Conservation (phyloP, 64 coral and sea anemone genomes). For the Montipora sp. region DNA sequence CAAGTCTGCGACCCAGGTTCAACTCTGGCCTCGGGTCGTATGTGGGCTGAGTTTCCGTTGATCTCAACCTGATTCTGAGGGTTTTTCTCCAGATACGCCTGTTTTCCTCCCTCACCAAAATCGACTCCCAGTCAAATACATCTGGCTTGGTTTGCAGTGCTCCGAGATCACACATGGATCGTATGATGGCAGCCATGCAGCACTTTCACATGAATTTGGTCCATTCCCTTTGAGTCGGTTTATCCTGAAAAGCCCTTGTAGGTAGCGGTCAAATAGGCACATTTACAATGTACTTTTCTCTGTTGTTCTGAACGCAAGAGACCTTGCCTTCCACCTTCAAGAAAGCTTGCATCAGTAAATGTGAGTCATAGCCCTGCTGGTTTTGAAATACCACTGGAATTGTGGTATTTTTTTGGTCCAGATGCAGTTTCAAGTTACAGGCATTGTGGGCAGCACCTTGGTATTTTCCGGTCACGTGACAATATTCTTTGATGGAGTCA, state of each 20-base stretch:
- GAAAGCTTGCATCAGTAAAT: not conserved
- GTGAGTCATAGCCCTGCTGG: not conserved
- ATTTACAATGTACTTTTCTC: not conserved
- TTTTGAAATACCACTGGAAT: not conserved
- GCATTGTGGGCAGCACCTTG: not conserved
- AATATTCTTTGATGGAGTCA: not conserved
- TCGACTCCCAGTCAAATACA: no score
- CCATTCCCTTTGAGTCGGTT: not conserved
- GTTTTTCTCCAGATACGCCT: no score
- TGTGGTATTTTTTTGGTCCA: not conserved
- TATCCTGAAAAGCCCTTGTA: not conserved
- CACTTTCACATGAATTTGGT: no score
- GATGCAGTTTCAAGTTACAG: not conserved
- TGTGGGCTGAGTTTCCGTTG: no score
- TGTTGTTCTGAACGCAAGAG: not conserved
- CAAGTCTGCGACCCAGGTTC: no score
- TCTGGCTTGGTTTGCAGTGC: no score
- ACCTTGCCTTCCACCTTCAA: not conserved
- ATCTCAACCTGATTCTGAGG: no score
- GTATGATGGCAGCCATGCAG: no score
- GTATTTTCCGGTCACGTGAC: constrained; percentile 25
- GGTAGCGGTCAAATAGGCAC: not conserved
- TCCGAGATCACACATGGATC: no score
- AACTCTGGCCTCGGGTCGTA: no score
- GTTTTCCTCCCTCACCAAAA: no score